Conservation (phyloP, 2,888 invertebrate species). For the Psococerastis gibbosa region DNA sequence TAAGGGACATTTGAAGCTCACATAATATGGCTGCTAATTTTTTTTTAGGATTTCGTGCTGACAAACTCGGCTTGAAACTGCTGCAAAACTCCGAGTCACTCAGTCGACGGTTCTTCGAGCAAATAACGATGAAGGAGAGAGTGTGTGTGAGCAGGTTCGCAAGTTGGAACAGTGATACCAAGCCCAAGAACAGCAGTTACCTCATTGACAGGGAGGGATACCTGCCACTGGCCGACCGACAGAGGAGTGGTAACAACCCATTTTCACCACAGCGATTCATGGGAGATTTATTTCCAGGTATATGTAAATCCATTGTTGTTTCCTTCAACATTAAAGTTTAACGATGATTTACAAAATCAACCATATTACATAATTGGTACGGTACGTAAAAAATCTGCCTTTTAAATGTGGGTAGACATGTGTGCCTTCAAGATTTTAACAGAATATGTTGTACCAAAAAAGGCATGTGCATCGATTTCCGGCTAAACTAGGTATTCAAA, state of each 20-base stretch:
- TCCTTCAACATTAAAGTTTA: too few relatives aligned
- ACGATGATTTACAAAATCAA: too few relatives aligned
- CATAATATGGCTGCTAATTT: too few relatives aligned
- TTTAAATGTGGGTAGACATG: too few relatives aligned
- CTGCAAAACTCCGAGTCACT: slow-evolving; percentile 10
- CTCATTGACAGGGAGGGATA: background rate
- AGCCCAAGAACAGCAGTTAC: background rate
- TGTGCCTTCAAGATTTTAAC: too few relatives aligned
- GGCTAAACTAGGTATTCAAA: too few relatives aligned
- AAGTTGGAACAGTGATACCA: background rate
- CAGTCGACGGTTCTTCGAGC: slow-evolving; percentile 18
- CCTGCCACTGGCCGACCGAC: background rate
- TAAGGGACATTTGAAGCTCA: too few relatives aligned
- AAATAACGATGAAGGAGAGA: slow-evolving; percentile 18
- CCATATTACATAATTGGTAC: too few relatives aligned
- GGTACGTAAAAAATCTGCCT: too few relatives aligned
- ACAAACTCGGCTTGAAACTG: background rate
- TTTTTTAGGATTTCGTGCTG: background rate
- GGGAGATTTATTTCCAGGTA: slow-evolving; percentile 6
- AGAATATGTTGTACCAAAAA: too few relatives aligned
- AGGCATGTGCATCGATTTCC: too few relatives aligned
- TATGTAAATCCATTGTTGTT: background rate
- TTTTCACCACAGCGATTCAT: background rate
- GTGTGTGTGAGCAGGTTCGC: background rate
- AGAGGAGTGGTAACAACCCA: background rate